A percentile compares a stretch with the other conserved stretches of the same genome.
These are phyloP conservation scores for Tenualosa thibaudeaui DNA, from an alignment of 2,797 vertebrate genomes.

Conservation along the genomic window DNA sequence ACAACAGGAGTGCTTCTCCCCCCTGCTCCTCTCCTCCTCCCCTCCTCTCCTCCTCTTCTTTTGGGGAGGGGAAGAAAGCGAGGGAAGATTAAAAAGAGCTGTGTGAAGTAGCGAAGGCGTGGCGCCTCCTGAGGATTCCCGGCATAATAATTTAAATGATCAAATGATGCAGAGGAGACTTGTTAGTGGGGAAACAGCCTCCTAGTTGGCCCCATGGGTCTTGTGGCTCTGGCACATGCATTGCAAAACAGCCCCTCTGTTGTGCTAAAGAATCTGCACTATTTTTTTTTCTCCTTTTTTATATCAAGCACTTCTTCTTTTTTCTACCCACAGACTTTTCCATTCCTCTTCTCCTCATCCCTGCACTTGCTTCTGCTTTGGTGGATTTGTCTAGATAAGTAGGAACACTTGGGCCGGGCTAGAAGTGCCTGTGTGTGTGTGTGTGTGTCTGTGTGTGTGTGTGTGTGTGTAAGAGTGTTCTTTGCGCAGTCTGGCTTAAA, in stretches of 20 bases:
- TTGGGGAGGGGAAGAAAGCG: slow-evolving; percentile 78
- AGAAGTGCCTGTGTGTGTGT: background rate
- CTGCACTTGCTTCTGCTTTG: slow-evolving; percentile 59
- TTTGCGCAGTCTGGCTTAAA: background rate
- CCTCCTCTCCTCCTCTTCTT: slow-evolving; percentile 74
- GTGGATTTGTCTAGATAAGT: slow-evolving; percentile 68
- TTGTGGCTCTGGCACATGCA: slow-evolving; percentile 76
- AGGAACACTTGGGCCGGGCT: slow-evolving; percentile 28
- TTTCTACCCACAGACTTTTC: slow-evolving; percentile 47
- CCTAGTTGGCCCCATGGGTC: slow-evolving; percentile 85
- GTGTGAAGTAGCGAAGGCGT: slow-evolving; percentile 82
- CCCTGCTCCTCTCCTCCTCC: slow-evolving; percentile 75
- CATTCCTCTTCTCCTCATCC: slow-evolving; percentile 42
- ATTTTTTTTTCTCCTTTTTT: slow-evolving; percentile 52
- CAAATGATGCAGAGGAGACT: slow-evolving; percentile 88
- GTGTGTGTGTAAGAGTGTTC: background rate
- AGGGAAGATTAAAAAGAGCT: slow-evolving; percentile 84
- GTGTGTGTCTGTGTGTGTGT: slow-evolving; percentile 53
- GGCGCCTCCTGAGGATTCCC: slow-evolving; percentile 82
- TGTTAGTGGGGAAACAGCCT: slow-evolving; percentile 85
- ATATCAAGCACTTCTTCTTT: background rate
- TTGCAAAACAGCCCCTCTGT: slow-evolving; percentile 85
- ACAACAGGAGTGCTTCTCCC: slow-evolving; percentile 78
- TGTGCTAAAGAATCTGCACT: slow-evolving; percentile 79
- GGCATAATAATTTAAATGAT: slow-evolving; percentile 90